Base-by-base conservation (phyloP, 2,888 invertebrate genomes). In the Platycnemis pennipes region DNA sequence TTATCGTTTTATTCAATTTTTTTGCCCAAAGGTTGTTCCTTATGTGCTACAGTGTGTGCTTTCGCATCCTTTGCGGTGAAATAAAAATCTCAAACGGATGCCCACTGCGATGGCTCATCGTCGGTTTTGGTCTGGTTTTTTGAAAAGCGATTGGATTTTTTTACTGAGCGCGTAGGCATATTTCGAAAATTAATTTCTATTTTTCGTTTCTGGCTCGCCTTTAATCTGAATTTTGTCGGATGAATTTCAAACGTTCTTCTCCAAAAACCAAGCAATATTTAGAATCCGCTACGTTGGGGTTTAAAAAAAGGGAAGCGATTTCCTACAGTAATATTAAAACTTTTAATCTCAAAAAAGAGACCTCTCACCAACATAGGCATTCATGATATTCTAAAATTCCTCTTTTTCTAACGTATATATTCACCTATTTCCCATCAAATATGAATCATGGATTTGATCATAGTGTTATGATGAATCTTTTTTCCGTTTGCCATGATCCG, bases 181-280 rank as follows among this genome's bases (percentile, higher is more conserved):
- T 77, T 16, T 77, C 77, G 77, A 77, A 77, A 63, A 77, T 77
- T 77, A 77, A 77, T 77, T 77, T 37, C 0, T 77, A 77, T 77
- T 77, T 77, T 26, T 77, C 77, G 0, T 77, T 37, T 77, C 31
- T 37, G 77, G 16, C 16, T 37, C 77, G 4, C 37, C 37, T 77
- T 77, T 37, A 11, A 37, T 77, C 13, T 77, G 77, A 77, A 37
- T 77, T 37, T 37, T 13, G 31, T n/a, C 16, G 37, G 37, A 77
- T 37, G 77, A 77, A 77, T 37, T 77, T 8, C 26, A 37, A 77
- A 37, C 13, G 37, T 77, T 77, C 37, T 37, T 77, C 22, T 31
- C 31, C 37, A 13, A 31, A 77, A 77, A 77, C 77, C 77, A 26
- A 77, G 77, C 77, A 77, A 77, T 63, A 63, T 77, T 37, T 37